Evolutionary conservation across 1,140 invertebrate species (phyloP), one percentile per base, ranked within the genome.

Genomic region (Elymnias hypermnestra): DNA sequence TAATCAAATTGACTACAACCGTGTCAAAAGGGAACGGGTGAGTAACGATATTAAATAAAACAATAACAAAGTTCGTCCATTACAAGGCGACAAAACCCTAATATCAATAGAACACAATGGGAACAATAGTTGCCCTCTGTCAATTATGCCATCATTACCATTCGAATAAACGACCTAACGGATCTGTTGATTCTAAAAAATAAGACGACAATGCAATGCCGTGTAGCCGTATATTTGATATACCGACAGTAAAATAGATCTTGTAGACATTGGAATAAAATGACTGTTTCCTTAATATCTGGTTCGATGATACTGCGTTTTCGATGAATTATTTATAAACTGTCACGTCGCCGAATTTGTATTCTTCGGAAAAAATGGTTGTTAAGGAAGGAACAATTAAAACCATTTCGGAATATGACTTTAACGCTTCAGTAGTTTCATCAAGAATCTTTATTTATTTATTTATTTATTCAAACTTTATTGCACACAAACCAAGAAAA

Each of bases 121-220:
- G 75, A 83, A 84, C 81, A 85, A 83, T 85, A 78, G 81, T 74
- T 79, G 78, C 65, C 67, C 72, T 78, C 72, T 83, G 78, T 85
- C 82, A 85, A 83, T 85, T 85, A 84, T 81, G 64, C 77, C 72
- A 81, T 85, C 78, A 83, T 85, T 83, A 83, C 66, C 75, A 82
- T 82, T 71, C 61, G 82, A 73, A 81, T 83, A 83, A 83, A 83
- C 68, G 69, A 72, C 63, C 65, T 72, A 78, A 75, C 69, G 66
- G 67, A 75, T 83, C 73, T 64, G 69, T 72, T 68, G 72, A 66
- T 67, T 67, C 57, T 75, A 54, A 48, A 78, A 52, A 73, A 79
- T 67, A 74, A 19, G 10, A 21, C 17, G 31, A 35, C 14, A 36
- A 36, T 21, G 29, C n/a, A 21, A 5, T 19, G 17, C 33, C 10